Evolutionary conservation across 2,888 invertebrate genomes (phyloP).

Genomic region (Caenorhabditis virilis): DNA sequence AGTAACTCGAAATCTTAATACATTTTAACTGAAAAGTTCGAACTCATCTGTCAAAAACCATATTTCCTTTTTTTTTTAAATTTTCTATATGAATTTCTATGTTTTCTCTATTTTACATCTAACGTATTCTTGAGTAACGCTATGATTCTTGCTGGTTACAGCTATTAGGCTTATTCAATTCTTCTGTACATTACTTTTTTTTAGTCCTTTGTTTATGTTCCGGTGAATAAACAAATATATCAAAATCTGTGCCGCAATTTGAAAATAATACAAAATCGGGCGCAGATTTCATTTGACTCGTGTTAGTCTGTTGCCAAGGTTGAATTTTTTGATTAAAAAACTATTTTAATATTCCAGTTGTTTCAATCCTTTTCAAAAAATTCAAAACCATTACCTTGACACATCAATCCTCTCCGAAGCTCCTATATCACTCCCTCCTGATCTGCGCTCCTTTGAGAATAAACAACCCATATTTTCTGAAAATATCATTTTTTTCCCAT

Average conservation of each 20-base stretch:
- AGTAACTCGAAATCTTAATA: too few species aligned
- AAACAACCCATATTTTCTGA: slow-evolving; percentile 39
- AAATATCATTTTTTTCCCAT: too few species aligned
- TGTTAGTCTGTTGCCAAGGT: background rate
- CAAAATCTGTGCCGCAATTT: background rate
- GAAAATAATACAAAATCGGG: background rate
- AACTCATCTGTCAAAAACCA: too few species aligned
- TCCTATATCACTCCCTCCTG: slow-evolving; percentile 23
- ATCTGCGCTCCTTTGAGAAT: slow-evolving; percentile 38
- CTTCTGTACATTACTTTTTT: background rate
- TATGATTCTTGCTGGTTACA: too few species aligned
- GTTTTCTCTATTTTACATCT: too few species aligned
- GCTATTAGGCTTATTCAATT: too few species aligned
- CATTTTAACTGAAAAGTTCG: too few species aligned
- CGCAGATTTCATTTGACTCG: background rate
- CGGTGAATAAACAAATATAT: background rate
- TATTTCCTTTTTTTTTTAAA: too few species aligned
- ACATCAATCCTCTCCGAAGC: slow-evolving; percentile 21
- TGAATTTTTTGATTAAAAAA: background rate
- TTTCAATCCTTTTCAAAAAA: background rate
- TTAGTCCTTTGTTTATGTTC: background rate
- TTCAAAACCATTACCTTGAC: slow-evolving; percentile 8
- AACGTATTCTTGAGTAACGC: too few species aligned
- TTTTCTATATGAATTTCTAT: too few species aligned
- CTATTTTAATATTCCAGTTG: too few species aligned